Conservation (phyloP, 2,797 vertebrate species). For the Gymnodraco acuticeps region DNA sequence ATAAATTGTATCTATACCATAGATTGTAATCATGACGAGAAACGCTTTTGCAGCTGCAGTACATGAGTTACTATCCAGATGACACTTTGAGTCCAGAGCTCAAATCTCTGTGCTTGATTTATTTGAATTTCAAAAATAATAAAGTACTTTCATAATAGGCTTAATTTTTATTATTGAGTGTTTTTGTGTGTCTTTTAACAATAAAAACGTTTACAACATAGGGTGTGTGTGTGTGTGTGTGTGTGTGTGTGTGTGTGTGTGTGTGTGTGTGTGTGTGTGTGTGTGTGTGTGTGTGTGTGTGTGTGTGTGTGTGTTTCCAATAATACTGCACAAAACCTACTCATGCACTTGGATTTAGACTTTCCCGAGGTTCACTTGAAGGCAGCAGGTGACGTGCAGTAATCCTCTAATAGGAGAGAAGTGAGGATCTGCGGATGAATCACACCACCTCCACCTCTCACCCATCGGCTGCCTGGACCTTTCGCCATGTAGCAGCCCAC, state of each 20-base stretch:
- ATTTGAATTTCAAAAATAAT: too few species aligned
- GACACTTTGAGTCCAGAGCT: background rate
- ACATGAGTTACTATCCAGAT: background rate
- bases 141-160: background rate
- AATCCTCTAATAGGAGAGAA: constrained; percentile 22
- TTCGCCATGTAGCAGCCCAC: background rate
- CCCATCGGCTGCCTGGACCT: background rate
- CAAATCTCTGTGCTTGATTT: background rate
- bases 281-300: too few species aligned
- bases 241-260: too few species aligned
- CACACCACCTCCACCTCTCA: constrained; percentile 43
- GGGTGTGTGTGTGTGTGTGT: too few species aligned
- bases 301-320: too few species aligned
- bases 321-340: background rate
- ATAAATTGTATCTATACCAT: too few species aligned
- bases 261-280: too few species aligned
- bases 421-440: constrained; percentile 27
- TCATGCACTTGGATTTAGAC: background rate
- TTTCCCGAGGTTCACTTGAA: constrained; percentile 30
- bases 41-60: background rate
- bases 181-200: too few species aligned
- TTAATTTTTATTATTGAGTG: background rate
- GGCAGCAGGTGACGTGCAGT: constrained; percentile 38
- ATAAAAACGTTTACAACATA: too few species aligned
- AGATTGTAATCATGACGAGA: background rate